Evolutionary conservation across 2,797 vertebrate genomes (phyloP).

Genomic region (Tadarida brasiliensis): DNA sequence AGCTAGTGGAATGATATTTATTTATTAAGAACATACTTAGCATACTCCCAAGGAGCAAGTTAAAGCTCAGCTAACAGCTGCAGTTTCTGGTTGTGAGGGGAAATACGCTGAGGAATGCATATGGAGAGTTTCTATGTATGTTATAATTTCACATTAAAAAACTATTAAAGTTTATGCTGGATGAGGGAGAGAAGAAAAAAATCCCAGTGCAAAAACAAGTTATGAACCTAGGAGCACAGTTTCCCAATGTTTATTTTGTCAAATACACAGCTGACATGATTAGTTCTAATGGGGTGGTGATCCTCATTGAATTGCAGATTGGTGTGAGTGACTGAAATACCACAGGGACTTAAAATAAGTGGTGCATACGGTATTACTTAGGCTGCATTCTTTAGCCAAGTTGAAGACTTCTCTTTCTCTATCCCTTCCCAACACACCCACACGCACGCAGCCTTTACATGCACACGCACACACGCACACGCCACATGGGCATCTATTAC

Average conservation of each 20-base stretch:
- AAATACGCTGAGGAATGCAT: conserved; percentile 53
- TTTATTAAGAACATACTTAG: conserved; percentile 76
- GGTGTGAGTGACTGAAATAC: conserved; percentile 49
- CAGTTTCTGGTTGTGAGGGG: conserved; percentile 62
- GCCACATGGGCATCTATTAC: background rate
- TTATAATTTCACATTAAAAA: conserved; percentile 75
- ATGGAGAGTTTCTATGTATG: conserved; percentile 14
- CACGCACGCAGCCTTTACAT: background rate
- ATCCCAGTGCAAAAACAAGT: conserved; percentile 44
- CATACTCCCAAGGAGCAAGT: conserved; percentile 68
- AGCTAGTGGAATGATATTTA: conserved; percentile 61
- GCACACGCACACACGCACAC: rapidly evolving
- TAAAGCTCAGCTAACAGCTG: conserved; percentile 53
- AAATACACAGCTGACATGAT: conserved; percentile 46
- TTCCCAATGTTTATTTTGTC: conserved; percentile 76
- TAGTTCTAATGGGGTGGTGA: conserved; percentile 65
- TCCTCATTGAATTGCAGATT: conserved; percentile 70
- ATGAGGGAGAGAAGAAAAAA: conserved; percentile 47
- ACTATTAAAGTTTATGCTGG: conserved; percentile 49
- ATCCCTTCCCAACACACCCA: background rate
- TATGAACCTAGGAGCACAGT: conserved; percentile 54
- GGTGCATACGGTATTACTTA: conserved; percentile 68
- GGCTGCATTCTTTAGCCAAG: conserved; percentile 68
- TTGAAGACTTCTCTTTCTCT: background rate
- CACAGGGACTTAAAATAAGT: conserved; percentile 65